These are phyloP conservation scores for Mustelus asterias DNA, from an alignment of 2,113 vertebrate species.

Conservation along the genomic window DNA sequence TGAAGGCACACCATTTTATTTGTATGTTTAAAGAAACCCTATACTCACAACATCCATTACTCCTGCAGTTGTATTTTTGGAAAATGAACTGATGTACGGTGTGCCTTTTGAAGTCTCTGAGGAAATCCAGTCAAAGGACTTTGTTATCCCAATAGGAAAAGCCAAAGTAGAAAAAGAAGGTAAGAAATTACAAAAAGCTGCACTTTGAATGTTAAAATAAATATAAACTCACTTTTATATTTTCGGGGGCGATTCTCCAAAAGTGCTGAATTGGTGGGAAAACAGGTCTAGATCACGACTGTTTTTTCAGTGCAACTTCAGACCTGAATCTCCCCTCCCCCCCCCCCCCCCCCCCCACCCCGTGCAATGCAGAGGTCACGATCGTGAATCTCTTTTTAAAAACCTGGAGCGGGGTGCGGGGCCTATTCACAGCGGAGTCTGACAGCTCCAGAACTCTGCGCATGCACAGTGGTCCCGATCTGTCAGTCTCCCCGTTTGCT, in stretches of 20 bases:
- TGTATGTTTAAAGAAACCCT: neutral
- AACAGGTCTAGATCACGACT: too few species aligned
- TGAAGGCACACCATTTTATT: neutral
- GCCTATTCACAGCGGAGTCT: too few species aligned
- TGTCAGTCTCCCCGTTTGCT: too few species aligned
- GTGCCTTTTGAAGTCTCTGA: conserved; percentile 89
- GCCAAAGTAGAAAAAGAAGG: conserved; percentile 87
- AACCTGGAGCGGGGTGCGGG: too few species aligned
- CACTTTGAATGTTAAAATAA: neutral
- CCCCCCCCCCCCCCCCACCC: too few species aligned
- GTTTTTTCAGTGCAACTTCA: too few species aligned
- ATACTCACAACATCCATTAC: neutral
- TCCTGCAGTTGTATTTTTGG: conserved; percentile 83
- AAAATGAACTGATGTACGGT: conserved; percentile 90
- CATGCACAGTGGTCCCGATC: too few species aligned
- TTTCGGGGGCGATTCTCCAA: neutral
- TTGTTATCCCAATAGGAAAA: conserved; percentile 87
- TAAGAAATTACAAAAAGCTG: conserved; percentile 46
- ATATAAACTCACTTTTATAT: neutral
- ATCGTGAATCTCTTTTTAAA: too few species aligned
- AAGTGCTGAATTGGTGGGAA: too few species aligned
- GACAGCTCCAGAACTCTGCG: too few species aligned
- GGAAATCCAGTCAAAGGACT: conserved; percentile 83
- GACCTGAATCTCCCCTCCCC: too few species aligned
- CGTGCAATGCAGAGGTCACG: too few species aligned